phyloP scores from a whole-genome alignment of 2,797 vertebrate species.

The Gallinago stenura region DNA sequence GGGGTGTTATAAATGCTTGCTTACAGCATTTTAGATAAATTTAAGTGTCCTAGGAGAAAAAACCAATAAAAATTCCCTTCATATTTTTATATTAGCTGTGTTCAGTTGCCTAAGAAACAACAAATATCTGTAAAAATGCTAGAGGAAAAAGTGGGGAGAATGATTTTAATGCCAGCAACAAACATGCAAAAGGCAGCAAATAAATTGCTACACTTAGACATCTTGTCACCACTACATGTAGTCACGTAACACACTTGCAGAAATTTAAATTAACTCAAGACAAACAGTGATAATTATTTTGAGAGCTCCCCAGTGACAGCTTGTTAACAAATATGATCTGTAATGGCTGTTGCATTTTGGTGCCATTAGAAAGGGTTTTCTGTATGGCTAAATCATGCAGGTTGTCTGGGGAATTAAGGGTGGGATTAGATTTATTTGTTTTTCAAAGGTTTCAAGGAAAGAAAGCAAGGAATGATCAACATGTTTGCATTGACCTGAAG shows the following conservation, averaged over 20 bases:
- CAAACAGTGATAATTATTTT: slow-evolving; percentile 56
- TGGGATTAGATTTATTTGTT: neutral
- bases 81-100: neutral
- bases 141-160: neutral
- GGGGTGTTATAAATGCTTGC: neutral
- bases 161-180: neutral
- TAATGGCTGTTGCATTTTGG: neutral
- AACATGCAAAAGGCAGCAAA: neutral
- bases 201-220: neutral
- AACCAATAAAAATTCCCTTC: neutral
- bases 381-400: neutral
- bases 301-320: slow-evolving; percentile 25
- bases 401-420: neutral
- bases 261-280: slow-evolving; percentile 37
- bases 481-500: neutral
- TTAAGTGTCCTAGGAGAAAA: neutral
- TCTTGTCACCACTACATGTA: slow-evolving; percentile 6
- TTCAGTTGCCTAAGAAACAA: neutral
- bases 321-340: slow-evolving; percentile 39
- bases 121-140: neutral
- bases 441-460: neutral
- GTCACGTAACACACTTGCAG: neutral
- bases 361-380: slow-evolving; percentile 8
- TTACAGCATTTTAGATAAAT: neutral
- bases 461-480: neutral